Conservation (phyloP, 1,140 invertebrate species). For the Trichoplusia ni region DNA sequence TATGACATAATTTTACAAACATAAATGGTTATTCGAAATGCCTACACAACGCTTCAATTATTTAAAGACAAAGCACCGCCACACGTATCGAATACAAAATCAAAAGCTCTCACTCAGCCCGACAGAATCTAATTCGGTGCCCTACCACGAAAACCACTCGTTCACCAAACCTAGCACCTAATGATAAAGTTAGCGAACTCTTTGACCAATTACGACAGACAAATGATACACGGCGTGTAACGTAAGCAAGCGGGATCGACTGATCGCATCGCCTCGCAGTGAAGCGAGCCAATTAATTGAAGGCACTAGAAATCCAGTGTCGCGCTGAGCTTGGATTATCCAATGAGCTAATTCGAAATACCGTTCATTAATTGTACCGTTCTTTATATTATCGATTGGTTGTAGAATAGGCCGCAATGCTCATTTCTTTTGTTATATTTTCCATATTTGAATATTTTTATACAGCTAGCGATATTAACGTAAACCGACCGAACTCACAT, state of each 20-base stretch:
- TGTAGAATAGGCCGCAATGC: not conserved
- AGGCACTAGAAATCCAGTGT: constrained; percentile 15
- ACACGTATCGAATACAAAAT: too few species aligned
- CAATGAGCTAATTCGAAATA: constrained; percentile 9
- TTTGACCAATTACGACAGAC: constrained; percentile 39
- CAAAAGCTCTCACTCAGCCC: too few species aligned
- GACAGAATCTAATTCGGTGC: too few species aligned
- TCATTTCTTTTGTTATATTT: not conserved
- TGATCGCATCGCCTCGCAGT: constrained; percentile 8
- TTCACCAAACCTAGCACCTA: constrained; percentile 6
- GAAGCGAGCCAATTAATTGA: constrained; percentile 34
- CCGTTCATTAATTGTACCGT: not conserved
- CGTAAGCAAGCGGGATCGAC: not conserved
- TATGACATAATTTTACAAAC: too few species aligned
- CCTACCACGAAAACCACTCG: not conserved
- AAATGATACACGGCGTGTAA: constrained; percentile 23
- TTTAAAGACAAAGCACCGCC: too few species aligned
- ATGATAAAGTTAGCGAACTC: constrained; percentile 33
- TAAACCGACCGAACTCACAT: too few species aligned
- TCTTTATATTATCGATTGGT: not conserved
- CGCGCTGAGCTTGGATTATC: constrained; percentile 2
- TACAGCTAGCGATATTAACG: too few species aligned
- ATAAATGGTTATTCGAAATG: too few species aligned
- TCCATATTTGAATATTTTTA: too few species aligned
- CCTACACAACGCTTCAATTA: too few species aligned